These are phyloP conservation scores for Corydoras sp. DNA, from an alignment of 2,113 vertebrate species.

Conservation along the genomic window DNA sequence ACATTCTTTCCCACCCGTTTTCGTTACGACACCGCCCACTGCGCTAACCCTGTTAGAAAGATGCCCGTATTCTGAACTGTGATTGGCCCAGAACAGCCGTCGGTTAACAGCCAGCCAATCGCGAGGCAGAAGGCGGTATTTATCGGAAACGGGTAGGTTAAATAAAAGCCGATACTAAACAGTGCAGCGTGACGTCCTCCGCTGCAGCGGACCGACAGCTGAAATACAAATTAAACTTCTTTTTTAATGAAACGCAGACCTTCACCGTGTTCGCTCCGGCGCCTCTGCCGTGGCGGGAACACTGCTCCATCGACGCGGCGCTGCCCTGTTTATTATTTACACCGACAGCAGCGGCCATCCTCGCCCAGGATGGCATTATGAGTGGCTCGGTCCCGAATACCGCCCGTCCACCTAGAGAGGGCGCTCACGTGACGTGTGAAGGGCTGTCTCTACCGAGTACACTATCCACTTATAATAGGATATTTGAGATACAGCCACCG, in stretches of 20 bases:
- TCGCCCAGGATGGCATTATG: constrained; percentile 37
- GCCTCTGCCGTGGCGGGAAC: constrained; percentile 65
- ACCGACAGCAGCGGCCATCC: constrained; percentile 74
- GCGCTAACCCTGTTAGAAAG: too few species aligned
- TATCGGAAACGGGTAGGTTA: background rate
- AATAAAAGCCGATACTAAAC: constrained; percentile 7
- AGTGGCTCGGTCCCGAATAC: background rate
- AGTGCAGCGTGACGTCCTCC: background rate
- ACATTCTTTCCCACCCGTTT: too few species aligned
- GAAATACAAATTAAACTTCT: background rate
- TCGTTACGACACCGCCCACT: too few species aligned
- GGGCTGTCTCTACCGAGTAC: background rate
- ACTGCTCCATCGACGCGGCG: constrained; percentile 61
- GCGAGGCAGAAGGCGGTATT: background rate
- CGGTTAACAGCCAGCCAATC: constrained; percentile 4
- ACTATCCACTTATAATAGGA: background rate
- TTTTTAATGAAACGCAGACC: constrained; percentile 59
- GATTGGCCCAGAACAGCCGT: background rate
- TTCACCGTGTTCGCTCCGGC: constrained; percentile 69
- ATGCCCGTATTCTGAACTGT: background rate
- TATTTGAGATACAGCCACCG: background rate
- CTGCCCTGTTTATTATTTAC: constrained; percentile 82
- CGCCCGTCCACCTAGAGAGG: background rate
- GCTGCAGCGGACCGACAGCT: background rate
- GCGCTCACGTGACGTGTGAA: background rate